These are phyloP conservation scores for Pristis pectinata DNA, from an alignment of 2,797 vertebrate species.

Conservation along the genomic window DNA sequence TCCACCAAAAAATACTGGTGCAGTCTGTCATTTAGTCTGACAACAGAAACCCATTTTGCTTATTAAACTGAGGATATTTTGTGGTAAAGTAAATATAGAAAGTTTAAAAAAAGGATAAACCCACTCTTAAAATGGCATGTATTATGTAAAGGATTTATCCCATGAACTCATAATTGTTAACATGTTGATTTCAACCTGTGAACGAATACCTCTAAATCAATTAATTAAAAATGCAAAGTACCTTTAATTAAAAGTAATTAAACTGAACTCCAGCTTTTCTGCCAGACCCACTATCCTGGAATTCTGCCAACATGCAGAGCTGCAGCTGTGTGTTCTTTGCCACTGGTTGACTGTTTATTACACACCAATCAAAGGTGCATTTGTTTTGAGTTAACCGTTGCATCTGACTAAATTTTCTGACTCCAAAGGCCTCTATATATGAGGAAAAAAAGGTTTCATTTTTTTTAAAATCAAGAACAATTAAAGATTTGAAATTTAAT, in stretches of 20 bases:
- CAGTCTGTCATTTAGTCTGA: neutral
- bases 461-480: neutral
- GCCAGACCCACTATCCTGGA: neutral
- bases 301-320: neutral
- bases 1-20: neutral
- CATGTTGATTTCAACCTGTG: constrained; percentile 16
- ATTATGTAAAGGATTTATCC: neutral
- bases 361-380: neutral
- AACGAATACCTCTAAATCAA: neutral
- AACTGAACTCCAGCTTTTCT: neutral
- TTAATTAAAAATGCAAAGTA: constrained; percentile 21
- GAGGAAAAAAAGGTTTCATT: neutral
- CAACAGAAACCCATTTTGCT: neutral
- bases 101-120: neutral
- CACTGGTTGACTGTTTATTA: neutral
- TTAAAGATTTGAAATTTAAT: neutral
- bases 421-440: neutral
- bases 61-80: neutral
- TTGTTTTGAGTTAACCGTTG: neutral
- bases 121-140: neutral
- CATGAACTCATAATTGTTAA: neutral
- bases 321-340: neutral
- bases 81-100: neutral
- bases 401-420: constrained; percentile 13
- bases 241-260: neutral